phyloP scores from a whole-genome alignment of 2,888 invertebrate species.

The Folsomia candida region DNA sequence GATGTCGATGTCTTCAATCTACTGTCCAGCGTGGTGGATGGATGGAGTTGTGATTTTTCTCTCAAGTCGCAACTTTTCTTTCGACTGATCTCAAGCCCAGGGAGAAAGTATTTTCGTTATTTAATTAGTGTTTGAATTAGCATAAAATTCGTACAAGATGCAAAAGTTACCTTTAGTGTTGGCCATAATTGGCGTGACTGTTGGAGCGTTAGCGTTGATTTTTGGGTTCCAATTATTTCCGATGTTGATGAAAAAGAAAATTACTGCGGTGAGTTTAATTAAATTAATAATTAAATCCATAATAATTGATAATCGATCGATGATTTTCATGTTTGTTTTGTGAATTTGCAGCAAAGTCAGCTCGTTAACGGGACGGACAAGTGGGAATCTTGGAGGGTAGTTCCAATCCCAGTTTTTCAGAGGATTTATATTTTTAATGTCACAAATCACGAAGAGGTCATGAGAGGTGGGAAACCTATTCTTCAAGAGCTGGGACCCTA shows the following conservation, averaged over 20 bases:
- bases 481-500: slow-evolving; percentile 42
- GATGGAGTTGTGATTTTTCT: too few species aligned
- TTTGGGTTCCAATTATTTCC: background rate
- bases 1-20: too few species aligned
- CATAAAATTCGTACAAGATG: too few species aligned
- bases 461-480: slow-evolving; percentile 33
- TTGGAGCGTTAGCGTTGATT: slow-evolving; percentile 9
- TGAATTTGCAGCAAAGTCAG: slow-evolving; percentile 13
- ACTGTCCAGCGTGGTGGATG: too few species aligned
- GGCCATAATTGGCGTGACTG: slow-evolving; percentile 1
- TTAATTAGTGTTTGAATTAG: too few species aligned
- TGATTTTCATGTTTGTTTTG: background rate
- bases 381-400: slow-evolving; percentile 33
- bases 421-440: slow-evolving; percentile 39
- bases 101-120: too few species aligned
- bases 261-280: background rate
- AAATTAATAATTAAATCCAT: background rate
- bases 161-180: slow-evolving; percentile 17
- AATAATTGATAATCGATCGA: background rate
- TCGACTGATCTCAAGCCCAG: too few species aligned
- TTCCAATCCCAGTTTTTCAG: slow-evolving; percentile 35
- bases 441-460: slow-evolving; percentile 33
- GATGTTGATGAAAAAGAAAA: background rate
- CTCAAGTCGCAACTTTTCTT: too few species aligned
- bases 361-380: slow-evolving; percentile 20